Conservation (phyloP, 2,797 vertebrate genomes). For the Crocodylus rhombifer region DNA sequence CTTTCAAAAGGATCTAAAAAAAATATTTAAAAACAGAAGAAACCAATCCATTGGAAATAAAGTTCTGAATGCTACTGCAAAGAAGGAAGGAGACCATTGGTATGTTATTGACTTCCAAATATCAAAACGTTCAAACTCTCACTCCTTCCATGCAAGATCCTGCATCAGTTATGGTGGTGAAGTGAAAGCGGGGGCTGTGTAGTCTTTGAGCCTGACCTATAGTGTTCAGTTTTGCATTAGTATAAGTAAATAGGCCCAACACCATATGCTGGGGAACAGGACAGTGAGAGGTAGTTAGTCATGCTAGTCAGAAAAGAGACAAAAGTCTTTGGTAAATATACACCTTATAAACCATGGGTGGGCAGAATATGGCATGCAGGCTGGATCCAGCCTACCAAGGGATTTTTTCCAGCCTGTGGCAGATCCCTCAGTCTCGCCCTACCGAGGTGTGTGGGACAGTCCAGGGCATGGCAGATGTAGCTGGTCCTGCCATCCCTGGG, state of each 20-base stretch:
- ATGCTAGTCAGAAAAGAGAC: too few relatives aligned
- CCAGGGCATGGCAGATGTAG: background rate
- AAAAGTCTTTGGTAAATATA: too few relatives aligned
- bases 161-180: accelerated
- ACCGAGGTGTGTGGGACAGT: background rate
- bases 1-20: background rate
- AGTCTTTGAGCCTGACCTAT: background rate
- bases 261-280: too few relatives aligned
- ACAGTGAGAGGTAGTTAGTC: too few relatives aligned
- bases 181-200: background rate
- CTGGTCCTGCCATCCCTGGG: too few relatives aligned
- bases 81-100: background rate
- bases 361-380: too few relatives aligned
- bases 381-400: too few relatives aligned
- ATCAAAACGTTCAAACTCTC: background rate
- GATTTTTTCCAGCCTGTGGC: too few relatives aligned
- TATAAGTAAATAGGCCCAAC: background rate
- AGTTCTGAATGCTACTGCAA: background rate
- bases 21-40: background rate
- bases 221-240: background rate
- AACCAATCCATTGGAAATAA: background rate
- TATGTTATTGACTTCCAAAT: background rate
- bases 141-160: background rate
- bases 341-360: too few relatives aligned
- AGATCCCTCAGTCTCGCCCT: background rate